phyloP scores from a whole-genome alignment of 2,888 invertebrate genomes.

The Plebejus melissa region DNA sequence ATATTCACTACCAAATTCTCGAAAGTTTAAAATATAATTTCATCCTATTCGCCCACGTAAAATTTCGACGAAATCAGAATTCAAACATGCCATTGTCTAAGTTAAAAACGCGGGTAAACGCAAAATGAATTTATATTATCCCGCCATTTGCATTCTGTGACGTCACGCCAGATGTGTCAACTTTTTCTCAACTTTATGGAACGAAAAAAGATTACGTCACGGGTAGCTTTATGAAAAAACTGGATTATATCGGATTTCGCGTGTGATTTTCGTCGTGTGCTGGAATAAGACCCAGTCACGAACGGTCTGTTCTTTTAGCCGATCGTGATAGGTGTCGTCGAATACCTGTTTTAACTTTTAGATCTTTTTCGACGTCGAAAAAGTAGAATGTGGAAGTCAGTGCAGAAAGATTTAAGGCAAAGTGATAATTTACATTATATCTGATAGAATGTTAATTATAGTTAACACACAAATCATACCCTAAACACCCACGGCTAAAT shows the following conservation, averaged over 20 bases:
- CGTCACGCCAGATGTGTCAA: conserved; percentile 23
- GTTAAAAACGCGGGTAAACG: conserved; percentile 7
- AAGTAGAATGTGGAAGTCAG: too few species aligned
- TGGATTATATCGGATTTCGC: conserved; percentile 1
- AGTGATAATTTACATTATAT: too few species aligned
- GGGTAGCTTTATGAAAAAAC: background rate
- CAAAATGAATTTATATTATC: conserved; percentile 11
- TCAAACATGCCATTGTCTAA: conserved; percentile 12
- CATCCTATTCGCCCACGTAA: background rate
- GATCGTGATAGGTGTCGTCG: too few species aligned
- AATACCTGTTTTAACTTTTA: too few species aligned
- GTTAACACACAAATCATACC: too few species aligned
- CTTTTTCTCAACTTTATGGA: conserved; percentile 6
- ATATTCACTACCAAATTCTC: background rate
- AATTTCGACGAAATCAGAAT: background rate
- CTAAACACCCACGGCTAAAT: too few species aligned
- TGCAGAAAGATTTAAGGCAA: too few species aligned
- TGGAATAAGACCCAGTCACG: background rate
- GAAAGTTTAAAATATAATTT: conserved; percentile 5
- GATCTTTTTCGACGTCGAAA: too few species aligned
- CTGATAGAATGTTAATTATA: too few species aligned
- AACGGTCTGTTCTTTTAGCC: too few species aligned
- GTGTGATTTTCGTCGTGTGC: background rate
- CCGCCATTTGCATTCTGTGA: conserved; percentile 5
- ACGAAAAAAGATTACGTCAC: background rate